phyloP scores from a whole-genome alignment of 2,888 invertebrate species.

The Sycophila texana region DNA sequence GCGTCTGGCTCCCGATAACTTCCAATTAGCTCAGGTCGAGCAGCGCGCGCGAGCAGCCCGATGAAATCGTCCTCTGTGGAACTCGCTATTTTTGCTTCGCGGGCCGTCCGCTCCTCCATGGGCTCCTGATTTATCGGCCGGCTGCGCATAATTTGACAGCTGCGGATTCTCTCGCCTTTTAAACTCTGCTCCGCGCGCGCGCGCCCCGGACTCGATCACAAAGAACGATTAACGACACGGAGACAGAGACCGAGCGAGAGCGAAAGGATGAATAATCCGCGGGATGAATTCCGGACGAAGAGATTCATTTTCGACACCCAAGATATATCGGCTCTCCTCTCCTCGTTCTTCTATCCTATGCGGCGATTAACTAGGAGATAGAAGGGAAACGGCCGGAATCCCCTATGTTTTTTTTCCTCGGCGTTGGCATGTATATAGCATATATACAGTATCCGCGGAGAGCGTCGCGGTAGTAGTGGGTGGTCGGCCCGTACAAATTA shows the following conservation, averaged over 20 bases:
- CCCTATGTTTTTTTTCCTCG: too few species aligned
- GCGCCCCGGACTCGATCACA: slow-evolving; percentile 5
- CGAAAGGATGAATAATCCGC: slow-evolving; percentile 27
- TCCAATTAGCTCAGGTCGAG: slow-evolving; percentile 12
- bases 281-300: slow-evolving; percentile 36
- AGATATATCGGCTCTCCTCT: slow-evolving; percentile 18
- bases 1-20: slow-evolving; percentile 10
- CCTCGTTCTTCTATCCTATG: background rate
- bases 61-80: background rate
- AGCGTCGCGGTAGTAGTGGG: slow-evolving; percentile 19
- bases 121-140: slow-evolving; percentile 40
- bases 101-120: slow-evolving; percentile 5
- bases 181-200: background rate
- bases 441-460: background rate
- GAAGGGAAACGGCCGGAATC: background rate
- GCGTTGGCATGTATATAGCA: background rate
- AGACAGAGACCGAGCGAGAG: background rate
- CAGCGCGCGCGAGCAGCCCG: background rate
- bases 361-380: slow-evolving; percentile 36
- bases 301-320: slow-evolving; percentile 48
- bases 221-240: slow-evolving; percentile 38
- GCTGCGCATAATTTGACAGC: slow-evolving; percentile 44
- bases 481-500: slow-evolving; percentile 44
- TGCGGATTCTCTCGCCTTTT: slow-evolving; percentile 37
- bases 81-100: background rate